Evolutionary conservation across 2,113 vertebrate species (phyloP).

Genomic region (Myxocyprinus asiaticus): DNA sequence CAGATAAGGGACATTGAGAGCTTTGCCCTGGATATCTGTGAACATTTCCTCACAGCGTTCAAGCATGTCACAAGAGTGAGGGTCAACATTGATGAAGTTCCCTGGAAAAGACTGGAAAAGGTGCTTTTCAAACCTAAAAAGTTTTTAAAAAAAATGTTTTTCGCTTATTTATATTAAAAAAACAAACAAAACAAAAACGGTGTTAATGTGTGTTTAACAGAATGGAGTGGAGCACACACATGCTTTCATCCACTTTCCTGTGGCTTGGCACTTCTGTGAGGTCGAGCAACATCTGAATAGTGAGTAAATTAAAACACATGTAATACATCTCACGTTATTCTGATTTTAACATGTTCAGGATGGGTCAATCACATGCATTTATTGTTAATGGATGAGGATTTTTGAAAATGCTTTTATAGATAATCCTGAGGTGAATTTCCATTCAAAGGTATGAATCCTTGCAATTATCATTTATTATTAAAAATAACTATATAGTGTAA

Average conservation of each 20-base stretch:
- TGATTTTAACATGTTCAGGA: too few relatives aligned
- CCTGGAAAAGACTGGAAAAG: constrained; percentile 85
- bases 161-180: too few relatives aligned
- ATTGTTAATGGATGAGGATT: too few relatives aligned
- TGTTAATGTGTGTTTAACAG: constrained; percentile 65
- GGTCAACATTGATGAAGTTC: constrained; percentile 81
- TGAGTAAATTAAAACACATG: constrained; percentile 58
- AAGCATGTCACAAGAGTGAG: constrained; percentile 80
- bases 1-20: constrained; percentile 83
- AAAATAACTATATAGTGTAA: too few relatives aligned
- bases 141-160: not conserved
- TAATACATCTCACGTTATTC: too few relatives aligned
- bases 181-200: too few relatives aligned
- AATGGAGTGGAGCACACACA: constrained; percentile 79
- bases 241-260: constrained; percentile 81
- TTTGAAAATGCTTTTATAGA: too few relatives aligned
- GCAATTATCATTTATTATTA: too few relatives aligned
- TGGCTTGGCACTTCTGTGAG: constrained; percentile 82
- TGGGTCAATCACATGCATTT: too few relatives aligned
- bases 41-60: constrained; percentile 85
- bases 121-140: constrained; percentile 58
- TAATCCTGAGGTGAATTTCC: too few relatives aligned
- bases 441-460: too few relatives aligned
- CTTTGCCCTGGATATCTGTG: constrained; percentile 84
- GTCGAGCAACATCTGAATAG: constrained; percentile 80